Base-by-base conservation (phyloP, 2,797 vertebrate genomes). In the Anabacerthia variegaticeps region DNA sequence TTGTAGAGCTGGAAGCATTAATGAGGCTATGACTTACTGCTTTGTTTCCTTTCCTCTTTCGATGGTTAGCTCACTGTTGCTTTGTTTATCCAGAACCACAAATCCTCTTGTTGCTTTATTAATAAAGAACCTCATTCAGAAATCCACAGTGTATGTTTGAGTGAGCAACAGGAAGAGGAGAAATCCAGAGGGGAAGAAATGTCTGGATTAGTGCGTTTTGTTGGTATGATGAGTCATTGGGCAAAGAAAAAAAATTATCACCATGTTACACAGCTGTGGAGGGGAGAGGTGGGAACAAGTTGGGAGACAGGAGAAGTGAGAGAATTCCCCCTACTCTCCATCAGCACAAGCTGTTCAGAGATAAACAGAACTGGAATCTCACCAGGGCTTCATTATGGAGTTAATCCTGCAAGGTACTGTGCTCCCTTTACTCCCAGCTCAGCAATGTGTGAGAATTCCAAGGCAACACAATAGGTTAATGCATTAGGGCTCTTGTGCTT, bases 1-100 rank as follows among this genome's bases (percentile, higher is more conserved):
- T 16, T 46, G 26, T 27, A 75, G 77, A 88, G 72, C 82, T 88
- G 81, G 46, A 84, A 82, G n/a, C 26, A 67, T 85, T 94, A 89
- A 93, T 72, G 80, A 94, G 69, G 41, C 77, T 68, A n/a, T 55
- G 71, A 72, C 72, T 92, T 91, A 62, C 69, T 88, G 88, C 68
- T 91, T 66, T 90, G 66, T 62, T 75, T 54, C 46, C 49, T 62
- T 89, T 71, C 72, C 15, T 1, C 71, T 77, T 62, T 73, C 81
- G 59, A 1, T 34, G 43, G 26, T 59, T 66, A 62, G 9, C 30
- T 94, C 58, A 55, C 69, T 63, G 52, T 78, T 84, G 62, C 41
- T 86, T 81, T 84, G 30, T 80, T 83, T 2, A 24, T 49, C 54
- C 74, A 78, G 85, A 94, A 84, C 63, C 54, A 72, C 58, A 88